A percentile compares a stretch with the other conserved stretches of the same genome.
Conservation (phyloP, 2,888 invertebrate genomes). For the Cataglyphis livida region DNA sequence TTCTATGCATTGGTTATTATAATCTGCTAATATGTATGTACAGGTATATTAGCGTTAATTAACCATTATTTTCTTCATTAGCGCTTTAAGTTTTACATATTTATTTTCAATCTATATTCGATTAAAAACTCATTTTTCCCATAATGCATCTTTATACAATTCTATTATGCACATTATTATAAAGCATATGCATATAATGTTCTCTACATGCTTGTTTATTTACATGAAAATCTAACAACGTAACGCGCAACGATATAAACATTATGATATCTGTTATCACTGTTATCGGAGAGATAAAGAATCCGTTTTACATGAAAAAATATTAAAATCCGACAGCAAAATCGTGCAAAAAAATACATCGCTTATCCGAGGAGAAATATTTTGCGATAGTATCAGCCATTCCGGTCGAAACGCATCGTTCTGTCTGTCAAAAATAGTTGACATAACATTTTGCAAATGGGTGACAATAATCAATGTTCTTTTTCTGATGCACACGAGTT, state of each 20-base stretch:
- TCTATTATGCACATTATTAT: neutral
- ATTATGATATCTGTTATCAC: neutral
- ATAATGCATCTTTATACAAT: neutral
- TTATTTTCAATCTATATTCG: neutral
- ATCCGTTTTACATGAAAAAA: slow-evolving; percentile 17
- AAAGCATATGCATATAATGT: neutral
- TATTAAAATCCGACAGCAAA: neutral
- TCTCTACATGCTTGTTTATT: slow-evolving; percentile 21
- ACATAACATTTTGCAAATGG: neutral
- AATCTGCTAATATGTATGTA: slow-evolving; percentile 13
- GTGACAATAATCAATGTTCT: neutral
- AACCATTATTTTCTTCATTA: slow-evolving; percentile 10
- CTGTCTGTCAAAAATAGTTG: slow-evolving; percentile 25
- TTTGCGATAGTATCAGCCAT: slow-evolving; percentile 10
- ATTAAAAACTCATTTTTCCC: neutral
- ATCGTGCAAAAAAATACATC: slow-evolving; percentile 1
- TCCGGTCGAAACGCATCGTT: slow-evolving; percentile 27
- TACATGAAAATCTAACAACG: slow-evolving; percentile 3
- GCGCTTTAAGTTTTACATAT: slow-evolving; percentile 28
- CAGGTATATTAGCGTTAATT: neutral
- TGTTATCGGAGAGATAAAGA: slow-evolving; percentile 24
- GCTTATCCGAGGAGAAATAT: slow-evolving; percentile 27
- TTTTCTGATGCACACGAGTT: slow-evolving; percentile 29
- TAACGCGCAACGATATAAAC: neutral
- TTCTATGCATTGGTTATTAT: neutral